phyloP scores from a whole-genome alignment of 2,888 invertebrate species.

The Hydrotaea diabolus region DNA sequence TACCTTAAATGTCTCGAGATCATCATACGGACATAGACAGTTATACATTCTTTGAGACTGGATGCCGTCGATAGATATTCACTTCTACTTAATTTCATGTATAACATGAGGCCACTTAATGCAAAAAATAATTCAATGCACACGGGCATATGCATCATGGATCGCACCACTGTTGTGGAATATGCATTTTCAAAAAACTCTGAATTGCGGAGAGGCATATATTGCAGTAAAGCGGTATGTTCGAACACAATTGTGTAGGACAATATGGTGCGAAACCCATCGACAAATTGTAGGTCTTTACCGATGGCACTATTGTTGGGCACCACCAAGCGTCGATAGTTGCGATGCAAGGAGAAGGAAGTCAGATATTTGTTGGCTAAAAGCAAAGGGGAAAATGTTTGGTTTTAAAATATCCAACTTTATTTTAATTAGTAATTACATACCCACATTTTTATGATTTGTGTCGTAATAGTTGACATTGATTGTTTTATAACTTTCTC shows the following conservation, averaged over 20 bases:
- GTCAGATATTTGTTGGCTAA: slow-evolving; percentile 69
- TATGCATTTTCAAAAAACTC: slow-evolving; percentile 73
- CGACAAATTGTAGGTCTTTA: slow-evolving; percentile 73
- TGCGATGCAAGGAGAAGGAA: slow-evolving; percentile 75
- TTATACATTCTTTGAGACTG: slow-evolving; percentile 55
- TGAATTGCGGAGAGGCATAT: slow-evolving; percentile 71
- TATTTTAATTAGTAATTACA: too few species aligned
- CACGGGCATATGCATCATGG: slow-evolving; percentile 81
- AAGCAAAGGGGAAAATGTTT: background rate
- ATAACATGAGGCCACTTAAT: slow-evolving; percentile 82
- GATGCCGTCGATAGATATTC: slow-evolving; percentile 65
- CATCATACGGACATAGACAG: slow-evolving; percentile 64
- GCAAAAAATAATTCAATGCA: slow-evolving; percentile 83
- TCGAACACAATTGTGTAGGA: slow-evolving; percentile 72
- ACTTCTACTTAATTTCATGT: slow-evolving; percentile 70
- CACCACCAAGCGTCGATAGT: slow-evolving; percentile 72
- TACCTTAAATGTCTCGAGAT: slow-evolving; percentile 54
- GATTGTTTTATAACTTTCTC: background rate
- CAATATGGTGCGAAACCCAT: slow-evolving; percentile 72
- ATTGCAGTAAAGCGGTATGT: slow-evolving; percentile 63
- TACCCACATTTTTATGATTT: slow-evolving; percentile 57
- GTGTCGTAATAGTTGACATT: slow-evolving; percentile 67
- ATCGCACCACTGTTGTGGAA: slow-evolving; percentile 66
- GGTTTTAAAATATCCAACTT: too few species aligned
- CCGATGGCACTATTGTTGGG: slow-evolving; percentile 66